Evolutionary conservation across 2,888 invertebrate species (phyloP).

Genomic region (Pardosa pseudoannulata): DNA sequence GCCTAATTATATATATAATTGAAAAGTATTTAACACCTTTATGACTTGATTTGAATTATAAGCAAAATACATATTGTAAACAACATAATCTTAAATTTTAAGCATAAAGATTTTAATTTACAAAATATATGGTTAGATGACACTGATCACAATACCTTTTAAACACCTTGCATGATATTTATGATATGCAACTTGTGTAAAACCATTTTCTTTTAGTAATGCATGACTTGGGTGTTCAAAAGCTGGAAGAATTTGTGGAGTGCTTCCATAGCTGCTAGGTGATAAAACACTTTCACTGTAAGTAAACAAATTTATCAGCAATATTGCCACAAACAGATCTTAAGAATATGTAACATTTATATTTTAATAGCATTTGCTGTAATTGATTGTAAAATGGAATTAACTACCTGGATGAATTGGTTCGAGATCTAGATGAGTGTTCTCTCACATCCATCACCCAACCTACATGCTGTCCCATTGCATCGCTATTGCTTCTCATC

Average conservation of each 20-base stretch:
- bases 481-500: constrained; percentile 65
- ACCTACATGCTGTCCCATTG: constrained; percentile 84
- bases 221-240: constrained; percentile 98
- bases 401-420: constrained; percentile 81
- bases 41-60: too few species aligned
- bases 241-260: constrained; percentile 89
- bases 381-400: too few species aligned
- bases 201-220: constrained; percentile 95
- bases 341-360: too few species aligned
- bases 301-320: neutral
- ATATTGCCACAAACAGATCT: too few species aligned
- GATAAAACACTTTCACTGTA: constrained; percentile 54
- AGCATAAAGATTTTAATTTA: too few species aligned
- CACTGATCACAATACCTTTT: constrained; percentile 89
- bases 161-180: constrained; percentile 96
- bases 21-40: too few species aligned
- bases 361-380: too few species aligned
- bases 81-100: too few species aligned
- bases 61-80: too few species aligned
- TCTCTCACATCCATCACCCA: constrained; percentile 92
- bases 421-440: constrained; percentile 70
- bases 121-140: too few species aligned
- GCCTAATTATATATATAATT: too few species aligned
- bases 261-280: constrained; percentile 84
- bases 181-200: constrained; percentile 97